phyloP scores from a whole-genome alignment of 2,797 vertebrate genomes.

The Enteromius afrohamiltoni region DNA sequence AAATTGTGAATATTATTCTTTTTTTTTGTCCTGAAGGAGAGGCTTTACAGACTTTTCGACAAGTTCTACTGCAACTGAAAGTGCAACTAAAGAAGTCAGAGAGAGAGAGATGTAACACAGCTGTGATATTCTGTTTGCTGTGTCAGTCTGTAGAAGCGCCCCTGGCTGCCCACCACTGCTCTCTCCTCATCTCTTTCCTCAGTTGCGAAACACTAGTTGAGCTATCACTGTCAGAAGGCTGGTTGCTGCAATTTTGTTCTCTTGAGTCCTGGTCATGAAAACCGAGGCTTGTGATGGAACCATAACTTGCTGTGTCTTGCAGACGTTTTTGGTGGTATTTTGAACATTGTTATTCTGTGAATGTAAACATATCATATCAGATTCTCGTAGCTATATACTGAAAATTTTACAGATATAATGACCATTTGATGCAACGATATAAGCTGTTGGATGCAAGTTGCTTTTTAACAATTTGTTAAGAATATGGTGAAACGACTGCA shows the following conservation, averaged over 20 bases:
- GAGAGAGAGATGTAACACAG: neutral
- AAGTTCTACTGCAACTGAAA: constrained; percentile 15
- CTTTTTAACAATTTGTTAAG: neutral
- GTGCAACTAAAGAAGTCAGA: neutral
- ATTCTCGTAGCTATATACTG: neutral
- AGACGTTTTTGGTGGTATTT: neutral
- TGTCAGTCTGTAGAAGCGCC: neutral
- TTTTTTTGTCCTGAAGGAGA: constrained; percentile 6
- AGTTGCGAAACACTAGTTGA: constrained; percentile 11
- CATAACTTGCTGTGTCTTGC: neutral
- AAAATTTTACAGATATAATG: neutral
- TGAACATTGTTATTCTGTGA: neutral
- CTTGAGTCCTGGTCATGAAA: constrained; percentile 15
- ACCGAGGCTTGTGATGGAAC: neutral
- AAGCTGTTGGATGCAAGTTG: neutral
- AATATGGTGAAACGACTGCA: neutral
- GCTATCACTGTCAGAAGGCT: constrained; percentile 23
- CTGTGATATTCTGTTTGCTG: constrained; percentile 25
- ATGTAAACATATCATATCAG: neutral
- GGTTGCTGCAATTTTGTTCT: constrained; percentile 18
- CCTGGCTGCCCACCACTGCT: constrained; percentile 14
- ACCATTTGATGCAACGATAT: neutral
- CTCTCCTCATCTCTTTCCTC: constrained; percentile 10
- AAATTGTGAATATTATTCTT: neutral
- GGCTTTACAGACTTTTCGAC: constrained; percentile 13